Evolutionary conservation across 2,113 vertebrate genomes (phyloP).

Genomic region (Siniperca knerii): DNA sequence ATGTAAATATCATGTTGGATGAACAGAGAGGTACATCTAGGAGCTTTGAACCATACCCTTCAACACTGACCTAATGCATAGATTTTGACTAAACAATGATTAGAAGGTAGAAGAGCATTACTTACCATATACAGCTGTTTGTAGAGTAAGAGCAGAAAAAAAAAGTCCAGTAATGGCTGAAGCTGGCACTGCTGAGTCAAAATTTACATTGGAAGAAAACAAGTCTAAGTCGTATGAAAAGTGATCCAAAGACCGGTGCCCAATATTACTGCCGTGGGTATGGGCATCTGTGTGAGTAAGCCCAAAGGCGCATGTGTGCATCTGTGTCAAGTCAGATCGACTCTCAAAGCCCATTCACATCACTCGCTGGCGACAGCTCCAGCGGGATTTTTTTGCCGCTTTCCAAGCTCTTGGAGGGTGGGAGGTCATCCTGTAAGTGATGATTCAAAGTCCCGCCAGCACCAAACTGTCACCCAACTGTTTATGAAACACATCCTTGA

Average conservation of each 20-base stretch:
- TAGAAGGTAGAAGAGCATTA: not conserved
- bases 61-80: not conserved
- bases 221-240: not conserved
- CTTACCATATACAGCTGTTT: not conserved
- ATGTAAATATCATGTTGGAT: not conserved
- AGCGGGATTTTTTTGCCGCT: not conserved
- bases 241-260: not conserved
- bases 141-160: not conserved
- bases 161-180: not conserved
- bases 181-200: not conserved
- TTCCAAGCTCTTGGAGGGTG: slow-evolving; percentile 33
- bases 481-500: slow-evolving; percentile 61
- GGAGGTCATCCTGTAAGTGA: slow-evolving; percentile 67
- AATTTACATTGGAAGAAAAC: not conserved
- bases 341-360: slow-evolving; percentile 24
- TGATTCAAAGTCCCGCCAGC: slow-evolving; percentile 55
- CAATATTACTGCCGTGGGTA: not conserved
- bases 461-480: slow-evolving; percentile 59
- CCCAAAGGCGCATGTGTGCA: not conserved
- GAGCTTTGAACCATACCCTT: not conserved
- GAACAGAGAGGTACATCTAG: not conserved
- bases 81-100: not conserved
- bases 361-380: slow-evolving; percentile 32
- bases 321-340: slow-evolving; percentile 13
- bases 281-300: slow-evolving; percentile 1